Evolutionary conservation across 2,888 invertebrate species (phyloP), one percentile per base, ranked within the genome.

Genomic region (Lasioglossum oenotherae): DNA sequence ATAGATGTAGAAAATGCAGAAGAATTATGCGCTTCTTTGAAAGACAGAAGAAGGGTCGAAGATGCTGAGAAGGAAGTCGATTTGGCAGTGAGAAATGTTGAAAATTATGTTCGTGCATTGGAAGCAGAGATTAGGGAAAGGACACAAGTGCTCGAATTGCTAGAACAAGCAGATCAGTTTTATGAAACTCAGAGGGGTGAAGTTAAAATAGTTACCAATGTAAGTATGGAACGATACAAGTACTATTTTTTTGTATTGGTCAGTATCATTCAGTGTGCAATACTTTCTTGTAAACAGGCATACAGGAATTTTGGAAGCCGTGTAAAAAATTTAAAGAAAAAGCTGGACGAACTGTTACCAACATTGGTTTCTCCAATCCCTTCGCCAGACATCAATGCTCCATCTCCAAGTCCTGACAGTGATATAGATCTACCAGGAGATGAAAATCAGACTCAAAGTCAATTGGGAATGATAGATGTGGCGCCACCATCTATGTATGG

Each of bases 161-260:
- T 99, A 74, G 97, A 97, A 80, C 97, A 98, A 72, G 98, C 98
- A 6, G 97, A 98, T 92, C 97, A 97, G 86, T 99, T 98, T 95
- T 98, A 99, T 94, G 97, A 98, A 67, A 98, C 97, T 31, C 99
- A 99, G 94, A 96, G 98, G 85, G 98, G 98, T 10, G 99, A 99
- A 96, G 99, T 99, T 23, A 99, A 98, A 96, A 97, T 99, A 87
- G 99, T 99, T 44, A 98, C 98, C 84, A 98, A 98, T 96, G 99
- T 99, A 95, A 97, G 98, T 97, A 77, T 14, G 27, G 6, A 41
- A 19, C 12, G 35, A 38, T 19, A 8, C 19, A 53, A 71, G 16
- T 71, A 41, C 0, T 19, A 35, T 78, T 12, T 8, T 4, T 35
- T 60, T 69, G 10, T 14, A 4, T 12, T 14, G 57, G 0, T 12